phyloP scores from a whole-genome alignment of 2,888 invertebrate species.

The Lasioglossum vierecki region DNA sequence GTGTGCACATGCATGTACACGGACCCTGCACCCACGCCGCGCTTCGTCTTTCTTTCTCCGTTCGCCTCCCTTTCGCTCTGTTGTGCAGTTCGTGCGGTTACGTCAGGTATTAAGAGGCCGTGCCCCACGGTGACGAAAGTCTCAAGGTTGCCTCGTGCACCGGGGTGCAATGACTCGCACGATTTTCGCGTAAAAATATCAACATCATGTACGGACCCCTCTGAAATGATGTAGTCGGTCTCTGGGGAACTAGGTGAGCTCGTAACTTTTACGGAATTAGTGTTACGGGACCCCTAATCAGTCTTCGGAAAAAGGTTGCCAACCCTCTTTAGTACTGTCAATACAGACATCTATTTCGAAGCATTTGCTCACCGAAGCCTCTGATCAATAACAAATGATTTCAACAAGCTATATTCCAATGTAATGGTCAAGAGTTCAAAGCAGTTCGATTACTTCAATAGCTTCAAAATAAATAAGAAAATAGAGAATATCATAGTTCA shows the following conservation, averaged over 20 bases:
- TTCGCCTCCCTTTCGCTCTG: slow-evolving; percentile 34
- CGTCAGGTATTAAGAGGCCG: slow-evolving; percentile 73
- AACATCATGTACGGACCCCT: slow-evolving; percentile 37
- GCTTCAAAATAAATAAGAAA: background rate
- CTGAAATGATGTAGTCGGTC: background rate
- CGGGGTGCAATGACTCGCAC: slow-evolving; percentile 70
- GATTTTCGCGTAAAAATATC: slow-evolving; percentile 64
- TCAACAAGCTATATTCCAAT: background rate
- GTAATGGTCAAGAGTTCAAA: background rate
- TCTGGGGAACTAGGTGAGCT: background rate
- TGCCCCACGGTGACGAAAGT: slow-evolving; percentile 71
- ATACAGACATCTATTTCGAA: background rate
- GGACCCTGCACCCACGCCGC: slow-evolving; percentile 56
- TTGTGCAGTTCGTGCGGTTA: slow-evolving; percentile 65
- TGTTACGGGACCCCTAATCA: background rate
- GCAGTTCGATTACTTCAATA: too few species aligned
- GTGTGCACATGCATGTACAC: slow-evolving; percentile 65
- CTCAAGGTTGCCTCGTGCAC: slow-evolving; percentile 71
- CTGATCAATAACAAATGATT: background rate
- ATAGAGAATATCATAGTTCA: background rate
- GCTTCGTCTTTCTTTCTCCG: slow-evolving; percentile 6
- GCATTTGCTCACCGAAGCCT: background rate
- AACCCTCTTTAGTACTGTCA: too few species aligned
- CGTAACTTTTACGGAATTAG: background rate
- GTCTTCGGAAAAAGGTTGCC: background rate